Percentiles rank a stretch among this genome's conserved stretches.
phyloP scores from a whole-genome alignment of 2,113 vertebrate species.

The Brachyhypopomus gauderio region DNA sequence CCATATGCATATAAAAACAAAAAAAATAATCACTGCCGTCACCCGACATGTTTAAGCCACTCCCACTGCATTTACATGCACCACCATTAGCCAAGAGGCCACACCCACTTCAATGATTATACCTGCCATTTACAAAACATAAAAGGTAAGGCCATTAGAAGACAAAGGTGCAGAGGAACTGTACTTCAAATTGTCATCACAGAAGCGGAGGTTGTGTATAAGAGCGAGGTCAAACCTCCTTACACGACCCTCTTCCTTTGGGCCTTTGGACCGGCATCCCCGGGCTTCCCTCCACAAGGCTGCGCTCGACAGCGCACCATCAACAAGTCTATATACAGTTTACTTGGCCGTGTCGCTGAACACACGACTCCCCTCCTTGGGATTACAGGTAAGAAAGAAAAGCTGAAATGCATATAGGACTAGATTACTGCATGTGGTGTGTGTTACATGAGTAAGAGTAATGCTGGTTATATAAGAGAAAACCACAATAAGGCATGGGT shows the following conservation, averaged over 20 bases:
- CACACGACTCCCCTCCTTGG: no score
- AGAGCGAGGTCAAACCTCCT: constrained; percentile 32
- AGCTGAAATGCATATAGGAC: constrained; percentile 16
- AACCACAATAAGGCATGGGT: constrained; percentile 53
- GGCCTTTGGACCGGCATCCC: background rate
- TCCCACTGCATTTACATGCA: constrained; percentile 40
- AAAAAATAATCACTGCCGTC: constrained; percentile 25
- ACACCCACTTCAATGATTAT: constrained; percentile 22
- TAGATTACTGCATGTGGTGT: constrained; percentile 1
- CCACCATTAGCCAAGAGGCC: constrained; percentile 13
- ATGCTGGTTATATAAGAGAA: constrained; percentile 43
- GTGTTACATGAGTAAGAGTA: constrained; percentile 21
- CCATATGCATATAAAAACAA: constrained; percentile 45
- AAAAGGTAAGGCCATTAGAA: constrained; percentile 48
- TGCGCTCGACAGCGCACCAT: constrained; percentile 19
- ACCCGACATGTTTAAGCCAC: constrained; percentile 20
- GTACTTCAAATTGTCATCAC: constrained; percentile 48
- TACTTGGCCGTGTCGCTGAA: background rate
- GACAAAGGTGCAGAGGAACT: constrained; percentile 47
- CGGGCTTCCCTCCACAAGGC: background rate
- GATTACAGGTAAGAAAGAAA: background rate
- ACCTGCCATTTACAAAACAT: constrained; percentile 40
- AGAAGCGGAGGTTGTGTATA: constrained; percentile 36
- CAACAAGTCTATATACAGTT: constrained; percentile 21
- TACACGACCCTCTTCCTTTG: constrained; percentile 41